Conservation (phyloP, 2,888 invertebrate species). For the Spisula solida region DNA sequence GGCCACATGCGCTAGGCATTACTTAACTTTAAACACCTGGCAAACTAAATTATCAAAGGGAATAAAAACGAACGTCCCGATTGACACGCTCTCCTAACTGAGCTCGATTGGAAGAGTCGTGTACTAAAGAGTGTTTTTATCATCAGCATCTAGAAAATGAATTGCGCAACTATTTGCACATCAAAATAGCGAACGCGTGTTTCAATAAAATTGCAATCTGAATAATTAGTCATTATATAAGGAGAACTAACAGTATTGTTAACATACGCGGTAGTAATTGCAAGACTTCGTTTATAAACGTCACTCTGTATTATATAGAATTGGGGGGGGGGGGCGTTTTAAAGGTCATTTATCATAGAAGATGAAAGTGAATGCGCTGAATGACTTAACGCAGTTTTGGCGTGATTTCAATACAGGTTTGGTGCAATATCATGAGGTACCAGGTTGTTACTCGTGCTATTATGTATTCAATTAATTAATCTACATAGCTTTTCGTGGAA, state of each 20-base stretch:
- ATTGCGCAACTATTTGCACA: too few relatives aligned
- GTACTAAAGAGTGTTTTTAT: too few relatives aligned
- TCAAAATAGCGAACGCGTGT: too few relatives aligned
- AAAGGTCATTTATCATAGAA: conserved; percentile 1
- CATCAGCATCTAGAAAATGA: too few relatives aligned
- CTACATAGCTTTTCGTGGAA: background rate
- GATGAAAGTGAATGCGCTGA: background rate
- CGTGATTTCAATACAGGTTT: background rate
- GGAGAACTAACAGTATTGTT: background rate
- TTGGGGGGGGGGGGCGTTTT: conserved; percentile 13
- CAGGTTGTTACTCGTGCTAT: background rate
- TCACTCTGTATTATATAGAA: background rate
- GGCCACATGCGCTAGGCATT: too few relatives aligned
- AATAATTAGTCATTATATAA: too few relatives aligned
- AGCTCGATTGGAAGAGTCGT: too few relatives aligned
- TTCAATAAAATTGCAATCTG: too few relatives aligned
- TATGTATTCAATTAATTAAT: background rate
- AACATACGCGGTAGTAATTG: background rate
- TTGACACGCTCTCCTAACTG: too few relatives aligned
- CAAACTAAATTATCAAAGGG: too few relatives aligned
- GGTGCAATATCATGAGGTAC: background rate
- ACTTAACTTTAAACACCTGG: too few relatives aligned
- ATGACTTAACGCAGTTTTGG: background rate
- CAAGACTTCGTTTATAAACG: background rate
- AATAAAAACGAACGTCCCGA: too few relatives aligned